phyloP scores from a whole-genome alignment of 2,888 invertebrate species.

The Monopis laevigella region DNA sequence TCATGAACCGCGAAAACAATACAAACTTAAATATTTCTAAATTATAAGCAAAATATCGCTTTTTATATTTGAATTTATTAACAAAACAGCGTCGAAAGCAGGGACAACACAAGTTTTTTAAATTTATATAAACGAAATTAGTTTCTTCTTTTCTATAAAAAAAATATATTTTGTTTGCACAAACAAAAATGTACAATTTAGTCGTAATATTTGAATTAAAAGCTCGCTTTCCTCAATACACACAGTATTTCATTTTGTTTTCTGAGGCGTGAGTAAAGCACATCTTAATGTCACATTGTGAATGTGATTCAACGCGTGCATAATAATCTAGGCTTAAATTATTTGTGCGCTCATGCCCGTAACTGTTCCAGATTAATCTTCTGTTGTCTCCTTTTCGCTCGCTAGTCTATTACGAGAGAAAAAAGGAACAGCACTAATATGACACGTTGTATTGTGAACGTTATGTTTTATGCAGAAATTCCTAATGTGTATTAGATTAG shows the following conservation, averaged over 20 bases:
- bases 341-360: conserved; percentile 18
- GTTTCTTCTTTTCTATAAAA: too few species aligned
- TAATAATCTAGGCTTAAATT: conserved; percentile 20
- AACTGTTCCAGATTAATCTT: conserved; percentile 18
- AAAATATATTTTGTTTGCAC: too few species aligned
- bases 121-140: too few species aligned
- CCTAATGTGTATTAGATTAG: conserved; percentile 20
- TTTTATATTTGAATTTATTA: too few species aligned
- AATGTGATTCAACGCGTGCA: conserved; percentile 18
- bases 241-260: conserved; percentile 8
- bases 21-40: too few species aligned
- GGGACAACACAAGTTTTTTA: too few species aligned
- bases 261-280: conserved; percentile 17
- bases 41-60: too few species aligned
- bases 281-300: conserved; percentile 20
- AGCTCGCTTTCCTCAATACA: not conserved
- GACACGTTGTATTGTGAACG: conserved; percentile 11
- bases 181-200: too few species aligned
- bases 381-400: conserved; percentile 1
- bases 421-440: conserved; percentile 13
- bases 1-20: too few species aligned
- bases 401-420: conserved; percentile 1
- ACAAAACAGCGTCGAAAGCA: too few species aligned
- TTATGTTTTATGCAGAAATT: conserved; percentile 19
- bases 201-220: too few species aligned